A percentile compares a stretch with the other conserved stretches of the same genome.
Conservation (phyloP, 2,113 vertebrate genomes). For the Cephalopholis sonnerati region DNA sequence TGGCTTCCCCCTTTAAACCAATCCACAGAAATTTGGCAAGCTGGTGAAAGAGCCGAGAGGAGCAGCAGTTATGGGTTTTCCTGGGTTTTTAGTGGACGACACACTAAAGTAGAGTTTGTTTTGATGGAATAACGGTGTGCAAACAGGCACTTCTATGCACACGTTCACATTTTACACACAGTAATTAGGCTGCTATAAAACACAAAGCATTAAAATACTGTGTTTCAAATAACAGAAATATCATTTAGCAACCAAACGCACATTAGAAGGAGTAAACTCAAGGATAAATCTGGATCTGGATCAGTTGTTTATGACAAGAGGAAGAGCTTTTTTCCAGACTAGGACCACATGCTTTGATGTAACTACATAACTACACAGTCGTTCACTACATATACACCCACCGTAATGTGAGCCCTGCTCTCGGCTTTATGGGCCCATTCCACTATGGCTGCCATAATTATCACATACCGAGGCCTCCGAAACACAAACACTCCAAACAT, state of each 20-base stretch:
- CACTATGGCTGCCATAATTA: conserved; percentile 76
- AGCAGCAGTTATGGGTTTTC: conserved; percentile 43
- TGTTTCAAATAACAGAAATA: background rate
- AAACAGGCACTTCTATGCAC: background rate
- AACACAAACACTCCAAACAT: conserved; percentile 69
- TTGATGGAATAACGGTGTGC: background rate
- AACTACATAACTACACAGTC: conserved; percentile 25
- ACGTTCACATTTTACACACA: too few species aligned
- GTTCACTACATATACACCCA: conserved; percentile 36
- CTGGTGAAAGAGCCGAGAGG: conserved; percentile 45
- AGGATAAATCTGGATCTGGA: conserved; percentile 14
- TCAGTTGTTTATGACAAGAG: conserved; percentile 23
- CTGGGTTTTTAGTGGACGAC: conserved; percentile 22
- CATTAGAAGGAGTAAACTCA: background rate
- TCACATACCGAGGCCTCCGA: conserved; percentile 69
- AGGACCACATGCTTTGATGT: conserved; percentile 41
- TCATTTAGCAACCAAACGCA: background rate
- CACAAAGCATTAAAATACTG: background rate
- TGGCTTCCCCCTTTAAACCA: conserved; percentile 30
- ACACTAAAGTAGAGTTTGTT: conserved; percentile 1
- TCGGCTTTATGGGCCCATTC: conserved; percentile 67
- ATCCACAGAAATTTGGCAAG: conserved; percentile 58
- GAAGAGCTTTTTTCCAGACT: conserved; percentile 14
- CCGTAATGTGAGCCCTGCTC: conserved; percentile 54
- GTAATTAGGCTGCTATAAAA: too few species aligned